Evolutionary conservation across 1,140 invertebrate genomes (phyloP).

Genomic region (Scaptodrosophila lebanonensis): DNA sequence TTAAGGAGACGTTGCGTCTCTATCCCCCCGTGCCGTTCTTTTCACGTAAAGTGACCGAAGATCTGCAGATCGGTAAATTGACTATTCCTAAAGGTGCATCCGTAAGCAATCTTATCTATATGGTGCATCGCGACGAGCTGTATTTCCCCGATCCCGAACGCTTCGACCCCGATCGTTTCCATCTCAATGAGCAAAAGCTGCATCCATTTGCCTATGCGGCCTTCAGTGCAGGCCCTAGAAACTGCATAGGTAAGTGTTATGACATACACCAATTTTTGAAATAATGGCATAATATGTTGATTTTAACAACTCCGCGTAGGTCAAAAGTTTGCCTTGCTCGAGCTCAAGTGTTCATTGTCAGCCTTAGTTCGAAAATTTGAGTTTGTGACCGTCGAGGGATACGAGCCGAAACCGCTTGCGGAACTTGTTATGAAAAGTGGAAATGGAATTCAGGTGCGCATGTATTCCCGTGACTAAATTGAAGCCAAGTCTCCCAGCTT

Average conservation of each 20-base stretch:
- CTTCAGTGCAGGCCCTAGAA: constrained; percentile 83
- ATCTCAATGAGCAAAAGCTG: constrained; percentile 78
- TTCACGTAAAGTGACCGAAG: constrained; percentile 79
- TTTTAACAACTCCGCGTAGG: constrained; percentile 36
- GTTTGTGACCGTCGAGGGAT: constrained; percentile 59
- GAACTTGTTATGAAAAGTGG: constrained; percentile 76
- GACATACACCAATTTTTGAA: no score
- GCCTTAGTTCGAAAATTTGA: constrained; percentile 74
- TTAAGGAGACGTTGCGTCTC: constrained; percentile 82
- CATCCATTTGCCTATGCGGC: constrained; percentile 80
- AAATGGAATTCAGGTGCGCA: constrained; percentile 73
- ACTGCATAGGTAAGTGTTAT: constrained; percentile 83
- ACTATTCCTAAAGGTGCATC: constrained; percentile 78
- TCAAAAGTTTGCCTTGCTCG: constrained; percentile 78
- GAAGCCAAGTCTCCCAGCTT: no score
- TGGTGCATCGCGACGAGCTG: constrained; percentile 81
- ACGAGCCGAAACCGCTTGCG: constrained; percentile 51
- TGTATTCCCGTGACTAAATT: no score
- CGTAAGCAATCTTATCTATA: constrained; percentile 77
- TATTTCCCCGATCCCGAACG: constrained; percentile 82
- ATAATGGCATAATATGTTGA: neutral
- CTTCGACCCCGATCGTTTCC: constrained; percentile 85
- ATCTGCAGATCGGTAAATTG: constrained; percentile 66
- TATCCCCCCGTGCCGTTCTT: constrained; percentile 85
- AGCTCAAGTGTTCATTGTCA: constrained; percentile 77